Base-by-base conservation (phyloP, 2,888 invertebrate genomes). In the Frankliniella fusca region DNA sequence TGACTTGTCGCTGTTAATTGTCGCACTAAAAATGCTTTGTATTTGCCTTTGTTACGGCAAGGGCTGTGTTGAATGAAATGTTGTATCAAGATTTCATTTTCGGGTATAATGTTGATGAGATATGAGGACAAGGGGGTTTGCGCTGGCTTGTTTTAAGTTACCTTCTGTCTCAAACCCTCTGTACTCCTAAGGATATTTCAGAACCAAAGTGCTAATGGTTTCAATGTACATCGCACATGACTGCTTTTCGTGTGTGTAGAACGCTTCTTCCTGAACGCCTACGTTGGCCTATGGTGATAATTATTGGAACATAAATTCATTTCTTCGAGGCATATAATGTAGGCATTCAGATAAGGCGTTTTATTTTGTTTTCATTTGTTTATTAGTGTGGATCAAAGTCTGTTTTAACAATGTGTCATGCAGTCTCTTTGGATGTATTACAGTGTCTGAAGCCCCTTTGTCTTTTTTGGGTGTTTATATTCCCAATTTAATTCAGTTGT, bases 391-490 rank as follows among this genome's bases (percentile, higher is more conserved):
- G n/a, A 61, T 61, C 20, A 15, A 61, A 20, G 61, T 61, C n/a
- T 61, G n/a, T 61, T 61, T 61, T 61, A 38, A 5, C 38, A 38
- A 38, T 38, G 38, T 38, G 2, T 38, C 38, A 2, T 5, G 38
- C 38, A 38, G 38, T 38, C 18, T n/a, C 61, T 61, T n/a, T 61
- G 61, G 20, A 61, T 61, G 61, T 70, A 70, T 23, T 76, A 12
- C 27, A 18, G 61, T 27, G 70, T 76, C 54, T 76, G 70, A 76
- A 27, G 27, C 70, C 27, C 70, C 70, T 76, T 76, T 27, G 70
- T 76, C 70, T 76, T 76, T 76, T 76, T 76, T 76, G 70, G 70
- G 70, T 76, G 70, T 76, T 76, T 76, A 27, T 76, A 27, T 76
- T 76, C 70, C 70, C 70, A 76, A 27, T 76, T 76, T 76, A 11